These are phyloP conservation scores for Amphiprion percula DNA, from an alignment of 2,113 vertebrate species.

Conservation along the genomic window DNA sequence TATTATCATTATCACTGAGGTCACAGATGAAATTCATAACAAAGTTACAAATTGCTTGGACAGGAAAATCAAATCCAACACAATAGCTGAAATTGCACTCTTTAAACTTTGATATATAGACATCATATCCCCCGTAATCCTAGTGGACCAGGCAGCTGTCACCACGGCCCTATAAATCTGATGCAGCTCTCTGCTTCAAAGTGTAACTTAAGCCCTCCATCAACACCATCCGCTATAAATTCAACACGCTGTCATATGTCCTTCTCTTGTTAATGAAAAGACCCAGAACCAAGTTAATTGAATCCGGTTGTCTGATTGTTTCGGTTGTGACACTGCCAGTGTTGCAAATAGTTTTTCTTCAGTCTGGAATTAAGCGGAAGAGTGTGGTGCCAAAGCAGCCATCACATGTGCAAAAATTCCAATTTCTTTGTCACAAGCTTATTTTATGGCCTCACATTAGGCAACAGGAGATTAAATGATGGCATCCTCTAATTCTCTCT, in stretches of 20 bases:
- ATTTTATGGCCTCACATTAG: slow-evolving; percentile 49
- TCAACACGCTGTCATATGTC: slow-evolving; percentile 71
- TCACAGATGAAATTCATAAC: slow-evolving; percentile 64
- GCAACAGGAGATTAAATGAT: slow-evolving; percentile 53
- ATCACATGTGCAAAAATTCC: slow-evolving; percentile 34
- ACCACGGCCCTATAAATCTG: slow-evolving; percentile 71
- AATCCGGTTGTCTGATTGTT: slow-evolving; percentile 74
- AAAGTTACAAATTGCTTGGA: slow-evolving; percentile 51
- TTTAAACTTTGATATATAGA: slow-evolving; percentile 74
- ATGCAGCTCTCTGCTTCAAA: slow-evolving; percentile 61
- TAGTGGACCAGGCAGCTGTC: slow-evolving; percentile 70
- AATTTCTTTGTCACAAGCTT: background rate
- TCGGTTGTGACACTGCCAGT: slow-evolving; percentile 61
- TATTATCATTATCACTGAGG: slow-evolving; percentile 48
- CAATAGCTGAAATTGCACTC: slow-evolving; percentile 51
- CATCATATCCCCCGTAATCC: slow-evolving; percentile 69
- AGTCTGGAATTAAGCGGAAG: slow-evolving; percentile 56
- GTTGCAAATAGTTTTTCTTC: slow-evolving; percentile 70
- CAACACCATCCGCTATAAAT: slow-evolving; percentile 67
- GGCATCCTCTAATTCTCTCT: slow-evolving; percentile 51
- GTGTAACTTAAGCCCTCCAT: slow-evolving; percentile 63
- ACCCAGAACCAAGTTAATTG: slow-evolving; percentile 63
- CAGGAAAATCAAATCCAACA: slow-evolving; percentile 23
- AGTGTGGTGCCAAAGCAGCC: slow-evolving; percentile 30
- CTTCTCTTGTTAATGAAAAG: slow-evolving; percentile 67